Evolutionary conservation across 2,888 invertebrate species (phyloP), one percentile per base, ranked within the genome.

Genomic region (Tinea pellionella): DNA sequence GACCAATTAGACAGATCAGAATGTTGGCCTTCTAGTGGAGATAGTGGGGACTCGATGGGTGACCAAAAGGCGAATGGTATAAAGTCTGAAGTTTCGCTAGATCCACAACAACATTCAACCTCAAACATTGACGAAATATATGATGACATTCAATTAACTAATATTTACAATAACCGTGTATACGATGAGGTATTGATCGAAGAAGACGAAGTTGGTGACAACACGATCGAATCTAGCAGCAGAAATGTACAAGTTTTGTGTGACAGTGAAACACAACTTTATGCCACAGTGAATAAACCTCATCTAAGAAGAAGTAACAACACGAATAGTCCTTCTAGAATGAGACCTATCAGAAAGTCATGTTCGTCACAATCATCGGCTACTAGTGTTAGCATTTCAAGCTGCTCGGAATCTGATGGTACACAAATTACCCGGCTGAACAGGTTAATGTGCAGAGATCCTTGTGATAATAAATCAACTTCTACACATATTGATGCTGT

Each of bases 1-100:
- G 94, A 94, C 74, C 93, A 94, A 65, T 90, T 94, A 51, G 86
- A 87, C 63, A 72, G 82, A 64, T 94, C 94, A 1, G 92, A 94
- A 67, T 93, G 93, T 71, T 94, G 94, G 94, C 93, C 93, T 2
- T 90, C 89, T 16, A 90, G 90, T 65, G 90, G 90, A 47, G 89
- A 89, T 66, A 91, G 90, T 64, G 90, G 89, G 55, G 89, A 89
- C 65, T 89, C 88, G 1, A 88, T 89, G 62, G 89, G 89, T 62
- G 80, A 88, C n/a, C 77, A 75, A 63, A 83, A 77, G 72, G 65
- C 71, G 41, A 65, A 63, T 37, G 79, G 78, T 63, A 69, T 67
- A 1, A 80, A 75, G 69, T 69, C 68, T 57, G 63, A 59, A 62
- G 47, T 62, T 60, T 63, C 62, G 56, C 61, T 62, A 13, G 64